Percentiles rank a stretch among this genome's conserved stretches.
These are phyloP conservation scores for Euphonia xanthogaster DNA, from an alignment of 2,797 vertebrate species.

Conservation along the genomic window DNA sequence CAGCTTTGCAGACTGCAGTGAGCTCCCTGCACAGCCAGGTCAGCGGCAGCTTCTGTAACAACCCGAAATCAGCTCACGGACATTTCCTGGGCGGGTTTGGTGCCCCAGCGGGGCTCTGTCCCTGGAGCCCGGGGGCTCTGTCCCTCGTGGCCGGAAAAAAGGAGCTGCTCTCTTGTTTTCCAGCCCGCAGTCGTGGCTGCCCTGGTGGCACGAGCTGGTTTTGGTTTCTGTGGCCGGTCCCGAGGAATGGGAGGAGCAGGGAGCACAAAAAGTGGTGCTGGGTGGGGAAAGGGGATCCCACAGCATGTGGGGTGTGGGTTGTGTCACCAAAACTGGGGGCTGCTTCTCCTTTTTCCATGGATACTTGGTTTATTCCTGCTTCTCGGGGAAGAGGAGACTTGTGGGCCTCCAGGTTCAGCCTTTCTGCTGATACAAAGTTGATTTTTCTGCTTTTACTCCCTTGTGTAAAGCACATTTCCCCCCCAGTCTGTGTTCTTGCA, in stretches of 20 bases:
- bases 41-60: not conserved
- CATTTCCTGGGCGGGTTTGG: fast-evolving
- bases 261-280: not conserved
- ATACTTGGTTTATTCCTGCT: fast-evolving
- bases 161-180: not conserved
- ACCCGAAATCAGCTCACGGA: not conserved
- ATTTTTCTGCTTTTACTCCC: not conserved
- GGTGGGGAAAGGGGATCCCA: not conserved
- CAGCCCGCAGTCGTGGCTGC: not conserved
- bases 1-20: not conserved
- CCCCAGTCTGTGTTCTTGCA: not conserved
- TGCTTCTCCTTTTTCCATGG: not conserved
- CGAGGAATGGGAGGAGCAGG: not conserved
- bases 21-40: not conserved
- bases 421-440: not conserved
- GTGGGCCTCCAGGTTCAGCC: not conserved
- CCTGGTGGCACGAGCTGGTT: not conserved
- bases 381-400: not conserved
- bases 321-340: not conserved
- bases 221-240: conserved; percentile 6
- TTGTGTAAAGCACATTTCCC: not conserved
- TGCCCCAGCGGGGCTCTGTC: fast-evolving
- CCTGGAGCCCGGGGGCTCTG: not conserved
- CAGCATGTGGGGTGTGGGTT: not conserved
- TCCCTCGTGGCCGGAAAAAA: not conserved